phyloP scores from a whole-genome alignment of 2,888 invertebrate genomes.

The Anoplius nigerrimus region DNA sequence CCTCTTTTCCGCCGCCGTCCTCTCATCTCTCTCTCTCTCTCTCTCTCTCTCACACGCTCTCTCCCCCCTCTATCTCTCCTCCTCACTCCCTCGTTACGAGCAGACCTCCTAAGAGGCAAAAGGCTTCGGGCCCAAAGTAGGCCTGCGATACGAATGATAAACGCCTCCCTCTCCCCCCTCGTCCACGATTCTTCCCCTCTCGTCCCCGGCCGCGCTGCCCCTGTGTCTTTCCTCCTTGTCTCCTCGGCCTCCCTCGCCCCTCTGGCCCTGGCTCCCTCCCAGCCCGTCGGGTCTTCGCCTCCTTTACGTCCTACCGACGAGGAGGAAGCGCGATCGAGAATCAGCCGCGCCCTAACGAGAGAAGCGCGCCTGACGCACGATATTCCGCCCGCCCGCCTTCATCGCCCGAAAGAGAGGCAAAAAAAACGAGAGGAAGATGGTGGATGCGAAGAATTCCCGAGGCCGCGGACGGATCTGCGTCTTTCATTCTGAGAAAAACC shows the following conservation, averaged over 20 bases:
- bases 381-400: conserved; percentile 32
- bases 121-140: conserved; percentile 50
- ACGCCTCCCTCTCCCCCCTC: conserved; percentile 36
- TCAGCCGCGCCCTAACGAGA: conserved; percentile 49
- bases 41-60: conserved; percentile 14
- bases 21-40: conserved; percentile 35
- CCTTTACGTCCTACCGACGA: too few relatives aligned
- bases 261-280: background rate
- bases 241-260: conserved; percentile 1
- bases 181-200: conserved; percentile 28
- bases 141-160: conserved; percentile 59
- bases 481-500: background rate
- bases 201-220: background rate
- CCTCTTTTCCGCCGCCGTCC: too few relatives aligned
- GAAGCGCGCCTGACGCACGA: conserved; percentile 30
- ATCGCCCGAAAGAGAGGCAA: conserved; percentile 17
- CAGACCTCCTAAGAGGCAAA: conserved; percentile 56
- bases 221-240: background rate
- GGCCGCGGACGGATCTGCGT: too few relatives aligned
- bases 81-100: conserved; percentile 37
- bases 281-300: too few relatives aligned
- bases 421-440: background rate
- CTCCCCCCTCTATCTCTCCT: conserved; percentile 14
- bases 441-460: too few relatives aligned
- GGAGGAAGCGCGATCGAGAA: conserved; percentile 29